Evolutionary conservation across 2,797 vertebrate species (phyloP).

Genomic region (Sebastes steindachneri): DNA sequence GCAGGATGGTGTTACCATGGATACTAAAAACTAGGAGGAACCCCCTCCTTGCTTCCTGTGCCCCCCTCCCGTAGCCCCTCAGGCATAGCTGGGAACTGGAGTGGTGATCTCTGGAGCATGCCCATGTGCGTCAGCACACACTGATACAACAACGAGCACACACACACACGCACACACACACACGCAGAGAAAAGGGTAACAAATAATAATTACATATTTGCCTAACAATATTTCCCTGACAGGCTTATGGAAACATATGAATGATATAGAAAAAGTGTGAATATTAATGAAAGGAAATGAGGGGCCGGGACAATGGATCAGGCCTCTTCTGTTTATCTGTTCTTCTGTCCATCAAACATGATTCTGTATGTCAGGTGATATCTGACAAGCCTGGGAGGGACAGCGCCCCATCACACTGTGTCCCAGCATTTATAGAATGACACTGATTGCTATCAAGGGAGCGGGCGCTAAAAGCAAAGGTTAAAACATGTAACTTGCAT

Average conservation of each 20-base stretch:
- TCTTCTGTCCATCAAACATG: constrained; percentile 38
- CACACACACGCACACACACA: neutral
- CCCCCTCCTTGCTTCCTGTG: constrained; percentile 30
- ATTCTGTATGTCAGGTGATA: constrained; percentile 45
- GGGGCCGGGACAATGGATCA: neutral
- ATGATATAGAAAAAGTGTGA: constrained; percentile 1
- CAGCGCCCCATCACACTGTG: constrained; percentile 14
- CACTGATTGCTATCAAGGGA: constrained; percentile 24
- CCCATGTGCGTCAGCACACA: constrained; percentile 7
- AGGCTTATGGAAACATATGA: constrained; percentile 20
- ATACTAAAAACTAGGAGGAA: constrained; percentile 64
- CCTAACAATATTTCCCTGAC: constrained; percentile 3
- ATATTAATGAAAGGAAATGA: constrained; percentile 28
- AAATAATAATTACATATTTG: constrained; percentile 26
- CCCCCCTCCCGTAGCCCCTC: constrained; percentile 26
- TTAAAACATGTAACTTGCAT: constrained; percentile 30
- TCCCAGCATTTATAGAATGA: constrained; percentile 14
- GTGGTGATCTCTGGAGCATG: constrained; percentile 64
- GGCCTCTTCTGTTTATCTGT: constrained; percentile 15
- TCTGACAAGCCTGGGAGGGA: constrained; percentile 38
- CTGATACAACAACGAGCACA: neutral
- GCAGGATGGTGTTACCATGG: constrained; percentile 74
- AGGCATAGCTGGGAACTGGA: constrained; percentile 53
- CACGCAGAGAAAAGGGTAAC: neutral
- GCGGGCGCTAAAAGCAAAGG: constrained; percentile 24